Conservation (phyloP, 2,888 invertebrate genomes). For the Mesorhabditis belari region DNA sequence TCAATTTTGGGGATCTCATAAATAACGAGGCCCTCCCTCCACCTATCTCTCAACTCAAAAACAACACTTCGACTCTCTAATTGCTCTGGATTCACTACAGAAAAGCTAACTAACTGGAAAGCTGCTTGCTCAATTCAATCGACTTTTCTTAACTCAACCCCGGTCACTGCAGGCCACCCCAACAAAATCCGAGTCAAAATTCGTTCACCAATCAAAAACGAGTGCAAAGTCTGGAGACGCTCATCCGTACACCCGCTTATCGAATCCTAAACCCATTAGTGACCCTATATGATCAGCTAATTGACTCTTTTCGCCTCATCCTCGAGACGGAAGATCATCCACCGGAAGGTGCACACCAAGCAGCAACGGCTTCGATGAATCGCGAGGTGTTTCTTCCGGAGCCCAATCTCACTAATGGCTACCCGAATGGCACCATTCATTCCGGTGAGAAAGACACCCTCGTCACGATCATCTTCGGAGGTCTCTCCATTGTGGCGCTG, state of each 20-base stretch:
- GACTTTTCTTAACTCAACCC: no score
- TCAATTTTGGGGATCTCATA: no score
- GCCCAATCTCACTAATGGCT: not conserved
- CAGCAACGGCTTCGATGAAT: not conserved
- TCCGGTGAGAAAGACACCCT: not conserved
- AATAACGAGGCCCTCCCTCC: no score
- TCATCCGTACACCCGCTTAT: not conserved
- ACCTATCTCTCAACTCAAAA: no score
- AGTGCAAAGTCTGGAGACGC: not conserved
- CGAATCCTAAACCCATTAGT: not conserved
- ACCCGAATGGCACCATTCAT: not conserved
- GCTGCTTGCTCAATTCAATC: no score
- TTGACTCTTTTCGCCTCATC: not conserved
- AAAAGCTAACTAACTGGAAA: no score
- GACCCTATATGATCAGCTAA: not conserved
- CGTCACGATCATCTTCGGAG: not conserved
- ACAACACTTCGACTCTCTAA: no score
- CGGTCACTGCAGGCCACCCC: no score
- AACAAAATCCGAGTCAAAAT: no score
- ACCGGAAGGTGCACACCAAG: not conserved
- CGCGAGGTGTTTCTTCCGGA: not conserved
- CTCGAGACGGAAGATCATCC: no score
- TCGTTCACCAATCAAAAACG: no score
- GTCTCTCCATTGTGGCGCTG: not conserved
- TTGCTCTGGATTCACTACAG: no score